Evolutionary conservation across 1,140 invertebrate genomes (phyloP), one percentile per base, ranked within the genome.

Genomic region (Luehdorfia chinensis): DNA sequence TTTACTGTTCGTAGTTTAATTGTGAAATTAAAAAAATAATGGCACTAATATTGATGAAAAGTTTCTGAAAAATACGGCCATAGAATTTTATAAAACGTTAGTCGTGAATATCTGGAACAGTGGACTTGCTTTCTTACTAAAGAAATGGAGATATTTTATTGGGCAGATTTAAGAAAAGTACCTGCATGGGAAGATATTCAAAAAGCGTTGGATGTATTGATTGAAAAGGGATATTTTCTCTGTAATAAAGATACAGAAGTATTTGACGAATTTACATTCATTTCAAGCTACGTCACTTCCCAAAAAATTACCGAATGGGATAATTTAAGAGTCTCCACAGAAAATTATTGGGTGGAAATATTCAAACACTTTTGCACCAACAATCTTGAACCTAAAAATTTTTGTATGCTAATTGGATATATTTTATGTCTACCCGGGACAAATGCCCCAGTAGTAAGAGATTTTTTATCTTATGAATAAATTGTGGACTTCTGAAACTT

Each of bases 101-200:
- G n/a, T n/a, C n/a, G n/a, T n/a, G n/a, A n/a, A n/a, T n/a, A n/a
- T n/a, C n/a, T n/a, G n/a, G n/a, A n/a, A n/a, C 34, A 58, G 31
- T 50, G 50, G 50, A 58, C 49, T 57, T 53, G 36, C 43, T 33
- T 49, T 34, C 37, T 66, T 55, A 50, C 34, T 18, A 52, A 54
- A 58, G 55, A 71, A 56, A n/a, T n/a, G n/a, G n/a, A n/a, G n/a
- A n/a, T n/a, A 34, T 71, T 74, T 61, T 19, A 63, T 50, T 71
- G 70, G 55, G 56, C 64, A 54, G 30, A 53, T 46, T 51, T 51
- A 50, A 50, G 28, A 53, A 59, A 46, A 6, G 5, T 6, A 23
- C 5, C n/a, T 23, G 21, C n/a, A 21, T 21, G 19, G 19, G 19
- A 21, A 21, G 3, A 21, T 7, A 21, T n/a, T n/a, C n/a, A 21